Evolutionary conservation across 1,140 invertebrate genomes (phyloP).

Genomic region (Diorhabda carinulata): DNA sequence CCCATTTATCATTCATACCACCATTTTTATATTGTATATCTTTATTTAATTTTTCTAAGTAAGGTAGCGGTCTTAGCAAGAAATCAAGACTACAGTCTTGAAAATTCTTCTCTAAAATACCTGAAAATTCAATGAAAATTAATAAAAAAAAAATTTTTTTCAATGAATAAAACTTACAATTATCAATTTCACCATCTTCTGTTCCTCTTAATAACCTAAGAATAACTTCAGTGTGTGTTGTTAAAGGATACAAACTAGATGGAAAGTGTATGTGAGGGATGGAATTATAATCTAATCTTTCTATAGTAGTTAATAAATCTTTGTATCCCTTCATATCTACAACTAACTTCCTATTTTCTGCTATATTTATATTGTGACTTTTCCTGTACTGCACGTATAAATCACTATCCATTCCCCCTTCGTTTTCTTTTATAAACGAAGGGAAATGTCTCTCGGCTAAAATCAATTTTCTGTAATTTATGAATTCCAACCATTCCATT

Average conservation of each 20-base stretch:
- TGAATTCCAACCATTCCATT: slow-evolving; percentile 59
- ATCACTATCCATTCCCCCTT: slow-evolving; percentile 26
- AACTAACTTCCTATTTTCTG: slow-evolving; percentile 22
- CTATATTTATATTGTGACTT: slow-evolving; percentile 22
- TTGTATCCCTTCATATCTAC: slow-evolving; percentile 31
- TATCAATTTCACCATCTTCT: slow-evolving; percentile 19
- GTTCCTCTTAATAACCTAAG: slow-evolving; percentile 18
- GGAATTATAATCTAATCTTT: slow-evolving; percentile 15
- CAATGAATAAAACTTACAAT: slow-evolving; percentile 26
- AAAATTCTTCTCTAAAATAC: neutral
- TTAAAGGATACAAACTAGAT: slow-evolving; percentile 33
- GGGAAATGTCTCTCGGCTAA: slow-evolving; percentile 54
- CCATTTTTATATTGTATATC: slow-evolving; percentile 20
- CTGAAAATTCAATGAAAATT: slow-evolving; percentile 12
- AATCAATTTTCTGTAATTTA: slow-evolving; percentile 56
- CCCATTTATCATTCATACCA: slow-evolving; percentile 33
- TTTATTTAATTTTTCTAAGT: neutral
- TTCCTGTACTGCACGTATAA: slow-evolving; percentile 30
- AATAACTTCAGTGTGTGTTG: slow-evolving; percentile 23
- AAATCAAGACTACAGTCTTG: neutral
- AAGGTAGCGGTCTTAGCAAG: neutral
- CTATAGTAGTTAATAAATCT: slow-evolving; percentile 30
- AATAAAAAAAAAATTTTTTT: slow-evolving; percentile 23
- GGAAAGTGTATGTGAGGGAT: slow-evolving; percentile 21
- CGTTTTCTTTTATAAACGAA: slow-evolving; percentile 38